Evolutionary conservation across 1,140 invertebrate species (phyloP).

Genomic region (Cydia splendana): DNA sequence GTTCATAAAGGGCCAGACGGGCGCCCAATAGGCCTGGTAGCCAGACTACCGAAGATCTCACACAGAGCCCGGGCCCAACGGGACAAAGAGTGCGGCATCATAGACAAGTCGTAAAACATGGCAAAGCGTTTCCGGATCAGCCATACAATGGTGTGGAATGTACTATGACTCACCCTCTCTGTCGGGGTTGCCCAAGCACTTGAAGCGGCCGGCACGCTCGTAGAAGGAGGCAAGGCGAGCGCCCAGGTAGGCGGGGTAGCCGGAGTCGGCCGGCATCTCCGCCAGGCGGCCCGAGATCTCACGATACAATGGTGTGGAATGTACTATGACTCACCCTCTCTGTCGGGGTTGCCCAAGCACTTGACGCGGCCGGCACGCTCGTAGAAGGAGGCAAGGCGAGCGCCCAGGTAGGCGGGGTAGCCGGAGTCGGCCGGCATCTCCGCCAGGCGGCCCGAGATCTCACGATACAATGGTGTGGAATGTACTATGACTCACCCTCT

Average conservation of each 20-base stretch:
- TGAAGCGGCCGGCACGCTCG: conserved; percentile 98
- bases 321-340: conserved; percentile 91
- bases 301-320: no score
- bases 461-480: no score
- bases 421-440: conserved; percentile 99
- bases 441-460: conserved; percentile 97
- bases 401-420: conserved; percentile 99
- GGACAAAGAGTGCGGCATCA: no score
- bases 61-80: no score
- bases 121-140: no score
- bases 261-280: conserved; percentile 99
- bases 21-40: no score
- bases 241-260: conserved; percentile 99
- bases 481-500: conserved; percentile 75
- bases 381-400: conserved; percentile 99
- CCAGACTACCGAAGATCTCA: no score
- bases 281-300: no score
- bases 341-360: conserved; percentile 98
- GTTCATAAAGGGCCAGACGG: conserved; percentile 93
- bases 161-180: conserved; percentile 82
- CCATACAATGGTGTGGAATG: no score
- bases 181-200: conserved; percentile 98
- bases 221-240: conserved; percentile 99
- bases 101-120: no score
- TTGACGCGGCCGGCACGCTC: conserved; percentile 98